Evolutionary conservation across 2,113 vertebrate species (phyloP).

Genomic region (Bubo scandiacus): DNA sequence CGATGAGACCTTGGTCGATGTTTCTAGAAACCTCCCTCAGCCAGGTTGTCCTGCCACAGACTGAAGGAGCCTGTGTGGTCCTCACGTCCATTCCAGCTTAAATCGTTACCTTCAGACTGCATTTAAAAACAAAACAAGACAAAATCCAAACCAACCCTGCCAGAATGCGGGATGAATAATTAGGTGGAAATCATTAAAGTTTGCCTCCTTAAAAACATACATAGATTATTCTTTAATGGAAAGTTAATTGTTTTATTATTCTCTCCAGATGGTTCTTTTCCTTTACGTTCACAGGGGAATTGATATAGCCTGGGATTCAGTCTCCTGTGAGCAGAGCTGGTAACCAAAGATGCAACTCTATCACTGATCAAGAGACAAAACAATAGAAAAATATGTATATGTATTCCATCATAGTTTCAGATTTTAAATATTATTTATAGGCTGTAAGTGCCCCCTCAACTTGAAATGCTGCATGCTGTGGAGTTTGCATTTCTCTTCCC

Average conservation of each 20-base stretch:
- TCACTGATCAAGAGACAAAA: neutral
- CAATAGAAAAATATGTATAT: neutral
- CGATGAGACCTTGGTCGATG: neutral
- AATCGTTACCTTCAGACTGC: neutral
- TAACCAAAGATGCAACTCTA: neutral
- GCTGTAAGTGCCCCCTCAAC: neutral
- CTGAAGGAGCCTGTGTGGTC: neutral
- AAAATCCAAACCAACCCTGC: neutral
- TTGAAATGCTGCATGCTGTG: neutral
- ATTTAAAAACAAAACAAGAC: neutral
- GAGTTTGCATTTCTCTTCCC: neutral
- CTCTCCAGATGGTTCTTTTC: constrained; percentile 78
- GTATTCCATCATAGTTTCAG: neutral
- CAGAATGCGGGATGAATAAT: constrained; percentile 44
- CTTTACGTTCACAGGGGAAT: constrained; percentile 65
- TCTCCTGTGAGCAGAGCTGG: neutral
- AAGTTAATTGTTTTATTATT: constrained; percentile 81
- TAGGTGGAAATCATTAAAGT: constrained; percentile 66
- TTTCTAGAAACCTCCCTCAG: neutral
- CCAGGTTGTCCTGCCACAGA: neutral
- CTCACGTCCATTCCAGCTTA: neutral
- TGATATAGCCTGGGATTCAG: constrained; percentile 31
- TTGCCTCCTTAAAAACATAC: constrained; percentile 75
- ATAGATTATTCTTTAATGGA: constrained; percentile 81
- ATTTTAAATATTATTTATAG: neutral